These are phyloP conservation scores for Hipposideros larvatus DNA, from an alignment of 2,797 vertebrate genomes.

Conservation along the genomic window DNA sequence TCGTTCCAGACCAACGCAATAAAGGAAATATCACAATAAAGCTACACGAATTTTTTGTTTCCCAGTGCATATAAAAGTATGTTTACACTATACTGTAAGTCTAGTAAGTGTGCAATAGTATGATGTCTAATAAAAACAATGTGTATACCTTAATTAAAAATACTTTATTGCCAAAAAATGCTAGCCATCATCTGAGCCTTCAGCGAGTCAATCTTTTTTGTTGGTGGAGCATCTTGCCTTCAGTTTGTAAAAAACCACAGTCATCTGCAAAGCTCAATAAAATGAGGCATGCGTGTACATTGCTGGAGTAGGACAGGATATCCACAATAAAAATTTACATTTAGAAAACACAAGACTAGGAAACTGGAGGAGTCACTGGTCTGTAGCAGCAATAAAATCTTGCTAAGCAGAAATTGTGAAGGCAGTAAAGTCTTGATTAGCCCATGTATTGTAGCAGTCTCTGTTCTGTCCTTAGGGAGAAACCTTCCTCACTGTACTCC, in stretches of 20 bases:
- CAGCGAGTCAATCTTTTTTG: not conserved
- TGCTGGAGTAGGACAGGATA: not conserved
- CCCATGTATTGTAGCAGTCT: not conserved
- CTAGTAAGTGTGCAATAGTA: not conserved
- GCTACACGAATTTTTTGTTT: not conserved
- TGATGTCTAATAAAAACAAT: not conserved
- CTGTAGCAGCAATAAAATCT: not conserved
- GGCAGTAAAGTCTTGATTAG: slow-evolving; percentile 36
- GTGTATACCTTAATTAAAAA: not conserved
- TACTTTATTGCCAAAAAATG: not conserved
- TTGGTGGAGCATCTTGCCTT: not conserved
- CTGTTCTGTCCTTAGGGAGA: not conserved
- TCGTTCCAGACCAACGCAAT: not conserved
- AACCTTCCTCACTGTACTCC: slow-evolving; percentile 28
- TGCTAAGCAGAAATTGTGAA: slow-evolving; percentile 19
- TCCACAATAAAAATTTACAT: not conserved
- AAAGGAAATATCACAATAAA: not conserved
- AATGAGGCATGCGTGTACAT: not conserved
- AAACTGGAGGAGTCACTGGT: not conserved
- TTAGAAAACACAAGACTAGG: slow-evolving; percentile 18
- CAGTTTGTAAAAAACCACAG: not conserved
- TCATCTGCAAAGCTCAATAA: not conserved
- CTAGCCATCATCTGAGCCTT: not conserved
- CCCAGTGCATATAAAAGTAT: no score
- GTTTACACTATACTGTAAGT: not conserved